Conservation (phyloP, 2,888 invertebrate species). For the Drosophila kanekoi region DNA sequence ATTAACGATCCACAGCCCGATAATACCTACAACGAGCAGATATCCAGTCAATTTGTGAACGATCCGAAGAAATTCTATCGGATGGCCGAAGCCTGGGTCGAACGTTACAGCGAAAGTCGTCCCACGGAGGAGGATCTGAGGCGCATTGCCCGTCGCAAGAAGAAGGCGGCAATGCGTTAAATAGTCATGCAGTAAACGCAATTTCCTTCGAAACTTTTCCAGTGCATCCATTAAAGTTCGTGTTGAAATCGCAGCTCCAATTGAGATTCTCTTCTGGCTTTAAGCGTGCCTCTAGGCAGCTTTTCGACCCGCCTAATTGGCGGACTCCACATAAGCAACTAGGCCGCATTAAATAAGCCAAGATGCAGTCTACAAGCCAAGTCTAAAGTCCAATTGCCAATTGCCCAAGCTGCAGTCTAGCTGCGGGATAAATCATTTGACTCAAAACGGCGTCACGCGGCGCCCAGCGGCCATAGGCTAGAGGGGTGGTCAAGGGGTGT, state of each 20-base stretch:
- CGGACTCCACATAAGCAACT: conserved; percentile 16
- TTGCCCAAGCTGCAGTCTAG: conserved; percentile 18
- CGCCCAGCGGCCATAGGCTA: conserved; percentile 55
- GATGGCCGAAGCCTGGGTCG: conserved; percentile 98
- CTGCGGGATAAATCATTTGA: conserved; percentile 74
- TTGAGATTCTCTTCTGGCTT: too few relatives aligned
- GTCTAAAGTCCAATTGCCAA: not conserved
- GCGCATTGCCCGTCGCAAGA: conserved; percentile 38
- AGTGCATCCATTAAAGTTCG: too few relatives aligned
- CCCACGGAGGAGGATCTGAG: conserved; percentile 88
- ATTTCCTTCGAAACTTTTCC: too few relatives aligned
- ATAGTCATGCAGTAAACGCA: too few relatives aligned
- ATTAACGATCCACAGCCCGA: conserved; percentile 99
- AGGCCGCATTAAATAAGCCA: conserved; percentile 26
- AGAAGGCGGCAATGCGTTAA: conserved; percentile 9
- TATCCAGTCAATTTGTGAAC: conserved; percentile 97
- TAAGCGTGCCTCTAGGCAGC: not conserved
- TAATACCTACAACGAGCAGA: conserved; percentile 96
- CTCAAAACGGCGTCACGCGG: conserved; percentile 55
- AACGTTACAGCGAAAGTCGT: conserved; percentile 98
- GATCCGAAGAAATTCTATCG: conserved; percentile 98
- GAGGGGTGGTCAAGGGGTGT: not conserved
- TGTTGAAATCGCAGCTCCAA: not conserved
- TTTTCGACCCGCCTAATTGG: conserved; percentile 58
- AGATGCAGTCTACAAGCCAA: conserved; percentile 16